Evolutionary conservation across 2,797 vertebrate genomes (phyloP), one percentile per base, ranked within the genome.

Genomic region (Sarcoramphus papa): DNA sequence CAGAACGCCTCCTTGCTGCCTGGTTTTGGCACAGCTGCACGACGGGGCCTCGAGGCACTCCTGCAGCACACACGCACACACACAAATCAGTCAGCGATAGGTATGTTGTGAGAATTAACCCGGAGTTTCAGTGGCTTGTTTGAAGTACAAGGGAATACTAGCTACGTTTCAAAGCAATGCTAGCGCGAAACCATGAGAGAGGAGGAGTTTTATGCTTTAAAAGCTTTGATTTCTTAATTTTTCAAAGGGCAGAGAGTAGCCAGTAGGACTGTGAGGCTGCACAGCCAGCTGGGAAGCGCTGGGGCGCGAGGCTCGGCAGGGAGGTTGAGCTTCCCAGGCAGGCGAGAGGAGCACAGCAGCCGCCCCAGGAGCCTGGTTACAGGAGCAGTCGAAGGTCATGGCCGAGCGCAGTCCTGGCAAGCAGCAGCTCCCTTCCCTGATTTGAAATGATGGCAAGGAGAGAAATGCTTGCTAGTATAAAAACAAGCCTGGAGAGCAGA

Each of bases 81-180:
- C 45, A 7, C 22, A 7, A 0, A 22, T 2, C 47, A 11, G 45
- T 7, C 0, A 0, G n/a, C 1, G 6, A 14, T 1, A 7, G 10
- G 18, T 3, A 12, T 3, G 7, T 1, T 28, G 25, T 12, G 16
- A 67, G 22, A 77, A 21, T 3, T 24, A 70, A 21, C 12, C 12
- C 12, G 0, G 40, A 23, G 41, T 5, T 75, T 35, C 33, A 6
- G 50, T 1, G 12, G 22, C 60, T 67, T 9, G 20, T 57, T 13
- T 13, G 41, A 78, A 53, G 18, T 10, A 7, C 30, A 13, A 63
- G 30, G 31, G 14, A 86, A 41, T 0, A 4, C 9, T 5, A 65
- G 41, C 43, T 67, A 9, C 5, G 1, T 79, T 62, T 64, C 72
- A 69, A 79, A 92, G 81, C 48, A 41, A 18, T 2, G 3, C 31